phyloP scores from a whole-genome alignment of 2,888 invertebrate species.

The Synergus itoensis region DNA sequence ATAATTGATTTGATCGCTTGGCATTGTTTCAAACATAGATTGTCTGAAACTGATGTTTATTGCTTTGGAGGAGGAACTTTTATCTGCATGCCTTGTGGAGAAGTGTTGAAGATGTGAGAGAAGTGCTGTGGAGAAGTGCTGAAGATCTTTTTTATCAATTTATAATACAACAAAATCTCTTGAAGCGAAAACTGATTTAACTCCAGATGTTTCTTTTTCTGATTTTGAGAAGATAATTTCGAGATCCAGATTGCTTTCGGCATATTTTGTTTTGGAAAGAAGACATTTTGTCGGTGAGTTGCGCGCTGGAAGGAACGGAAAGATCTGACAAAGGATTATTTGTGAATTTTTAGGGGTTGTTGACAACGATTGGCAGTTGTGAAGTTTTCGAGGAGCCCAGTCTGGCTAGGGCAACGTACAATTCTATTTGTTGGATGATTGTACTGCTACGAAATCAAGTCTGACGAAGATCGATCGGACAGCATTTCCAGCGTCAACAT shows the following conservation, averaged over 20 bases:
- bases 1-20: background rate
- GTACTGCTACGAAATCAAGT: constrained; percentile 78
- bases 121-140: background rate
- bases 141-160: background rate
- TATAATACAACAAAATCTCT: too few species aligned
- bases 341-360: constrained; percentile 63
- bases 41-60: too few species aligned
- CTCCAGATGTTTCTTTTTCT: too few species aligned
- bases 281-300: constrained; percentile 56
- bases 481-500: constrained; percentile 76
- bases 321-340: constrained; percentile 41
- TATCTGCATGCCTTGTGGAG: too few species aligned
- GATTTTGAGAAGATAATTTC: too few species aligned
- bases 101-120: background rate
- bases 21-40: background rate
- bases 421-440: constrained; percentile 78
- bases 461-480: constrained; percentile 78
- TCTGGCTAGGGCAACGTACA: constrained; percentile 70
- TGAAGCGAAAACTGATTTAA: too few species aligned
- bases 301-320: background rate
- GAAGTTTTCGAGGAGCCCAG: constrained; percentile 67
- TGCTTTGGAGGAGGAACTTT: background rate
- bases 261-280: constrained; percentile 11
- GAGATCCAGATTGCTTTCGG: background rate
- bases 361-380: constrained; percentile 75